A percentile compares a stretch with the other conserved stretches of the same genome.
These are phyloP conservation scores for Aurelia coerulea DNA, from an alignment of 30 jellyfish, hydroid and myxozoan species.

Conservation along the genomic window DNA sequence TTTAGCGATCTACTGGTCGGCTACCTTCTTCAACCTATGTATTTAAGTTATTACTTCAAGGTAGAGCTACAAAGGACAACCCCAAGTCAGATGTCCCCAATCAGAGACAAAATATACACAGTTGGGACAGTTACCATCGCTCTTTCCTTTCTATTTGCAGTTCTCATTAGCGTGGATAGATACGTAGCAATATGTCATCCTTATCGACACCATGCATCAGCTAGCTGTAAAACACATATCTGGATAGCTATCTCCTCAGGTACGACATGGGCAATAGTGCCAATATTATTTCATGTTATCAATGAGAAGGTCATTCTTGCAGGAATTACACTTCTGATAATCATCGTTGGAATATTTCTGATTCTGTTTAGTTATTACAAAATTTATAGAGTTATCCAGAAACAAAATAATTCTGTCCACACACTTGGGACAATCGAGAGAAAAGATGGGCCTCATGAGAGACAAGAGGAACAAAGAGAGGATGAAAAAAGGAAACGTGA, in stretches of 20 bases:
- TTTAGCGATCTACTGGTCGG: background rate
- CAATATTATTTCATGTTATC: background rate
- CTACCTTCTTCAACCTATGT: background rate
- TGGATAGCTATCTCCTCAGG: background rate
- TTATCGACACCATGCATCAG: background rate
- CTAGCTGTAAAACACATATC: background rate
- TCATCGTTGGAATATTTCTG: background rate
- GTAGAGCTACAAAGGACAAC: background rate
- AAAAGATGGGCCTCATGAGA: background rate
- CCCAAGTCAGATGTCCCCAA: background rate
- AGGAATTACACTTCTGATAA: background rate
- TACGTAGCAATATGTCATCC: slow-evolving; percentile 17
- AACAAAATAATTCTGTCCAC: background rate
- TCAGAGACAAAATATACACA: background rate
- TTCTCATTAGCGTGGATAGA: background rate
- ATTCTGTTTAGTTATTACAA: background rate
- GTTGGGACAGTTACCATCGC: background rate
- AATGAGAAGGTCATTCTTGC: background rate
- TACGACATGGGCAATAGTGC: background rate
- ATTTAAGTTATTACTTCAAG: background rate
- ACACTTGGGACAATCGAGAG: background rate
- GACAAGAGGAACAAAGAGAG: background rate
- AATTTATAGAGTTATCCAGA: background rate
- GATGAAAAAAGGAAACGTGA: background rate
- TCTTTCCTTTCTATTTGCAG: background rate